Percentiles rank a stretch among this genome's conserved stretches.
phyloP scores from a whole-genome alignment of 1,140 invertebrate genomes.

The Chrysoperla carnea region DNA sequence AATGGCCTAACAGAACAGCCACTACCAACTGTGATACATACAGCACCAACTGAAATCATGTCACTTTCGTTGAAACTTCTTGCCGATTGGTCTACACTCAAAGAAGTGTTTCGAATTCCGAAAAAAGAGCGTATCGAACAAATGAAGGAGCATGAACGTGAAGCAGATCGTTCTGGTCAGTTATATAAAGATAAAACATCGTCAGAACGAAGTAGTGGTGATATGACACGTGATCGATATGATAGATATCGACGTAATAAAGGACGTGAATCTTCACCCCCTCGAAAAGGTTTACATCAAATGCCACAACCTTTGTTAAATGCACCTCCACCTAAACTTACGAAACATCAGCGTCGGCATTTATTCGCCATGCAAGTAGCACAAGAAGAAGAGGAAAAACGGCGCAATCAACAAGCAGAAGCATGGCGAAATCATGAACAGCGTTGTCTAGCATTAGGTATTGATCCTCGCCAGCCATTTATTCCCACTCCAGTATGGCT shows the following conservation, averaged over 20 bases:
- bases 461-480: constrained; percentile 34
- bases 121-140: constrained; percentile 85
- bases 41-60: constrained; percentile 23
- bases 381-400: constrained; percentile 43
- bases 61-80: constrained; percentile 47
- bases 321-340: constrained; percentile 28
- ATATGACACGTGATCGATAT: constrained; percentile 6
- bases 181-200: background rate
- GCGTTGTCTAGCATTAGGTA: constrained; percentile 36
- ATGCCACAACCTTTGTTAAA: background rate
- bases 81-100: constrained; percentile 59
- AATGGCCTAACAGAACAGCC: constrained; percentile 5
- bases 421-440: constrained; percentile 42
- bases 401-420: constrained; percentile 38
- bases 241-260: constrained; percentile 14
- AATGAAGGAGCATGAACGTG: constrained; percentile 83
- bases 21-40: background rate
- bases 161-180: constrained; percentile 38
- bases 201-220: background rate
- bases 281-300: constrained; percentile 20
- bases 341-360: constrained; percentile 53
- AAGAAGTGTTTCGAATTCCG: constrained; percentile 84
- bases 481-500: constrained; percentile 22
- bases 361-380: constrained; percentile 61
- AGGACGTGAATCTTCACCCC: constrained; percentile 19